These are phyloP conservation scores for Caenorhabditis latens DNA, from an alignment of 1,140 invertebrate genomes.

Conservation along the genomic window DNA sequence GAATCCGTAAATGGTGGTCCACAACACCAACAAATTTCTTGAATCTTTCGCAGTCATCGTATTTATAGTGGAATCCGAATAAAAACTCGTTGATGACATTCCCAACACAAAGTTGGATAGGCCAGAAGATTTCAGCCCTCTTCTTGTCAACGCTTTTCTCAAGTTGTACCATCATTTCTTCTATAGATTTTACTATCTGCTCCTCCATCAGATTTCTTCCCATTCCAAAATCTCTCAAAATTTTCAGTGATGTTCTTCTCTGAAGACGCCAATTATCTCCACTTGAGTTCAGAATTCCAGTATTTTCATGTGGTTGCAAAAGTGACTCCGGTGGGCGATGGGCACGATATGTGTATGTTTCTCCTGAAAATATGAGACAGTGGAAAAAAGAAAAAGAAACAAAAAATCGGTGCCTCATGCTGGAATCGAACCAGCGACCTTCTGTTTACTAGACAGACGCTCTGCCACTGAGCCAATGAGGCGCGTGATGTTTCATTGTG, in stretches of 20 bases:
- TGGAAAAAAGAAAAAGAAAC: neutral
- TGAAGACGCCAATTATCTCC: constrained; percentile 19
- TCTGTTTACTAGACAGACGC: constrained; percentile 73
- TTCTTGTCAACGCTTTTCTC: constrained; percentile 3
- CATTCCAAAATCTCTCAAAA: constrained; percentile 45
- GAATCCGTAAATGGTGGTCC: neutral
- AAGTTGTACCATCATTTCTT: constrained; percentile 37
- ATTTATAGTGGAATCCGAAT: constrained; percentile 13
- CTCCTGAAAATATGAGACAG: neutral
- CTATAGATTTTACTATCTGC: constrained; percentile 24
- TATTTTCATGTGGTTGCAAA: constrained; percentile 5
- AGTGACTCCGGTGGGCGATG: constrained; percentile 20
- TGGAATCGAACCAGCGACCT: constrained; percentile 73
- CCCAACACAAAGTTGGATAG: constrained; percentile 13
- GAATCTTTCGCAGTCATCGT: constrained; percentile 15
- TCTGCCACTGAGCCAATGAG: constrained; percentile 73
- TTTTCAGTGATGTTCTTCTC: constrained; percentile 30
- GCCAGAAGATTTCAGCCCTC: constrained; percentile 9
- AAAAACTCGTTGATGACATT: constrained; percentile 30
- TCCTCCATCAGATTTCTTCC: constrained; percentile 51
- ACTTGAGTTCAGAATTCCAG: constrained; percentile 10
- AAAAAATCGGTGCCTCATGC: constrained; percentile 67
- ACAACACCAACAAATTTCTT: neutral
- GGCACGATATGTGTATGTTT: neutral
- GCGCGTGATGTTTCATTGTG: constrained; percentile 12